A percentile compares a stretch with the other conserved stretches of the same genome.
These are phyloP conservation scores for Neodiprion virginianus DNA, from an alignment of 1,140 invertebrate genomes.

Conservation along the genomic window DNA sequence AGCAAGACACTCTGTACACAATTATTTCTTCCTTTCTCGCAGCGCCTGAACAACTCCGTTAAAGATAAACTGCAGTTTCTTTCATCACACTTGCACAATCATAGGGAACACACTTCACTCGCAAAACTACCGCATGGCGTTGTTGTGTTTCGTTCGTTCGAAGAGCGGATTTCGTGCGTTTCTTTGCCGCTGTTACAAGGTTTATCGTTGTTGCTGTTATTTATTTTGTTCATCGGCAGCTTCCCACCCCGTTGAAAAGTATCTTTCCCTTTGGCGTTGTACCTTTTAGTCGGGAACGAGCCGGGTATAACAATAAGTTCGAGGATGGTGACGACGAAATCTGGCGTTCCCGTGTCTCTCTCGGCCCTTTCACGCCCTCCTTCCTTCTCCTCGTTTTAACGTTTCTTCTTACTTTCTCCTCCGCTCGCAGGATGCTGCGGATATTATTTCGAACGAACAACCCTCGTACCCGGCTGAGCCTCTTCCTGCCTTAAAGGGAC, in stretches of 20 bases:
- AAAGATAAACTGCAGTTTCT: background rate
- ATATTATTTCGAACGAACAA: background rate
- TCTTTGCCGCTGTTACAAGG: too few relatives aligned
- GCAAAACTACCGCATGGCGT: background rate
- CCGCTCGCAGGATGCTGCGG: background rate
- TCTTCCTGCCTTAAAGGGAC: background rate
- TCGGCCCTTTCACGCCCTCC: background rate
- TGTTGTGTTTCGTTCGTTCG: background rate
- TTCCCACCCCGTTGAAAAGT: too few relatives aligned
- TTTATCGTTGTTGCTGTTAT: too few relatives aligned
- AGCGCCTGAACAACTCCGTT: too few relatives aligned
- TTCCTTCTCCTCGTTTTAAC: background rate
- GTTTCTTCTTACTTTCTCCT: background rate
- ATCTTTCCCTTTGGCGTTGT: too few relatives aligned
- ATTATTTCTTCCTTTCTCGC: background rate
- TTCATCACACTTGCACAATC: background rate
- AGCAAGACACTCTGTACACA: background rate
- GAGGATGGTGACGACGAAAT: background rate
- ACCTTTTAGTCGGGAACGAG: background rate
- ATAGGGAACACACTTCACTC: background rate
- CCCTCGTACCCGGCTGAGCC: background rate
- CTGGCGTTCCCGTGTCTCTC: background rate
- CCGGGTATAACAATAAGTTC: background rate
- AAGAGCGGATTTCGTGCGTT: background rate
- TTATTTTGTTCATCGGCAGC: too few relatives aligned